A percentile compares a stretch with the other conserved stretches of the same genome.
Conservation (phyloP, 2,888 invertebrate species). For the Apodemia duryi region DNA sequence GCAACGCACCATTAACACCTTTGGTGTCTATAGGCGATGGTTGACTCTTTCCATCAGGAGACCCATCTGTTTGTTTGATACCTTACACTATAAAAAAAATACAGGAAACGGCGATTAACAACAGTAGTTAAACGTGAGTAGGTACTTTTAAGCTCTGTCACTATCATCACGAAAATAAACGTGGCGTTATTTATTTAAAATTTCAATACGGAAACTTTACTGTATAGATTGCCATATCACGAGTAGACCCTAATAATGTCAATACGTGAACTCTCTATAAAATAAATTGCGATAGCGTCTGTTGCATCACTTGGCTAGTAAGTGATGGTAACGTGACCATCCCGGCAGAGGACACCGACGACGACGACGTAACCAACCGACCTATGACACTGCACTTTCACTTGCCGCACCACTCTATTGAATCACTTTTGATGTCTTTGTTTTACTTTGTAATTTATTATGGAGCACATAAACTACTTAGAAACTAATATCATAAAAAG, state of each 20-base stretch:
- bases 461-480: neutral
- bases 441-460: conserved; percentile 1
- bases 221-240: neutral
- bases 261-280: neutral
- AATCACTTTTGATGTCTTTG: conserved; percentile 1
- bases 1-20: no score
- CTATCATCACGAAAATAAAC: no score
- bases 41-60: no score
- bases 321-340: conserved; percentile 1
- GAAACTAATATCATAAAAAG: no score
- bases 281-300: neutral
- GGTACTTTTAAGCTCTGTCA: no score
- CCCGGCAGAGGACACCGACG: neutral
- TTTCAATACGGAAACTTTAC: neutral
- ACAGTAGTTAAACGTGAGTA: no score
- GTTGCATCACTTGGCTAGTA: conserved; percentile 16
- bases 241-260: neutral
- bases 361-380: conserved; percentile 18
- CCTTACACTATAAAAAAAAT: no score
- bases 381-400: conserved; percentile 30
- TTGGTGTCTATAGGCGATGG: no score
- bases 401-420: conserved; percentile 14
- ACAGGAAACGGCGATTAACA: no score
- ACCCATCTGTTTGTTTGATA: no score
- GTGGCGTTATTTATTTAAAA: neutral